A percentile compares a stretch with the other conserved stretches of the same genome.
These are phyloP conservation scores for Drosophila simulans DNA, from an alignment of 1,140 invertebrate species.

Conservation along the genomic window DNA sequence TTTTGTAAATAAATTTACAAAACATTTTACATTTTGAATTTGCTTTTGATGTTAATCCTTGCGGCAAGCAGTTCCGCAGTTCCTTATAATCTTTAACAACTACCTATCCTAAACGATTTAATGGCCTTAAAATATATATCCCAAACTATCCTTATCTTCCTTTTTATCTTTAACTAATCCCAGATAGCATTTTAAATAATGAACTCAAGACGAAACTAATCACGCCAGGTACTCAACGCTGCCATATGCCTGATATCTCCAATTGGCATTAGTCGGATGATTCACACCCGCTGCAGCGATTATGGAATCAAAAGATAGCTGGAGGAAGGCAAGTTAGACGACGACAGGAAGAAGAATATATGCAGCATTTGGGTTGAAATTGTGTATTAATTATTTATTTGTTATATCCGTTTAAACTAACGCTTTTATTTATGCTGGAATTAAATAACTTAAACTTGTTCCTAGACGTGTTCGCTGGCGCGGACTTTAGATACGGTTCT, in stretches of 20 bases:
- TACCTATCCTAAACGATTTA: neutral
- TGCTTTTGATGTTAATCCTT: neutral
- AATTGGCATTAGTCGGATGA: constrained; percentile 5
- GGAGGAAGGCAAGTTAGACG: neutral
- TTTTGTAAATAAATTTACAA: constrained; percentile 68
- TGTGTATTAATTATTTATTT: constrained; percentile 82
- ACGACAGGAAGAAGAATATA: neutral
- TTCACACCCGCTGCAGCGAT: constrained; percentile 18
- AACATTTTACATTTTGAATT: constrained; percentile 11
- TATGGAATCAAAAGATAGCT: neutral
- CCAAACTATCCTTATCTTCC: neutral
- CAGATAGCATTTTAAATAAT: constrained; percentile 8
- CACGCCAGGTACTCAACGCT: constrained; percentile 2
- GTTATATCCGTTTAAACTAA: constrained; percentile 81
- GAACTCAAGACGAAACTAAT: constrained; percentile 5
- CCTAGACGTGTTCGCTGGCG: constrained; percentile 60
- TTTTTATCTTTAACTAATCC: constrained; percentile 3
- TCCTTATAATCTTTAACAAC: too few species aligned
- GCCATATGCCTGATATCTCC: constrained; percentile 20
- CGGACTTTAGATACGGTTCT: constrained; percentile 68
- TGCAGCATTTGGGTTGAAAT: constrained; percentile 48
- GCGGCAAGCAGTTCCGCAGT: too few species aligned
- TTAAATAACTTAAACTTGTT: constrained; percentile 82
- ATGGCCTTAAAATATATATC: neutral
- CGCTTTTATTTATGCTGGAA: constrained; percentile 82